Evolutionary conservation across 1,140 invertebrate species (phyloP).

Genomic region (Apocrypta bakeri): DNA sequence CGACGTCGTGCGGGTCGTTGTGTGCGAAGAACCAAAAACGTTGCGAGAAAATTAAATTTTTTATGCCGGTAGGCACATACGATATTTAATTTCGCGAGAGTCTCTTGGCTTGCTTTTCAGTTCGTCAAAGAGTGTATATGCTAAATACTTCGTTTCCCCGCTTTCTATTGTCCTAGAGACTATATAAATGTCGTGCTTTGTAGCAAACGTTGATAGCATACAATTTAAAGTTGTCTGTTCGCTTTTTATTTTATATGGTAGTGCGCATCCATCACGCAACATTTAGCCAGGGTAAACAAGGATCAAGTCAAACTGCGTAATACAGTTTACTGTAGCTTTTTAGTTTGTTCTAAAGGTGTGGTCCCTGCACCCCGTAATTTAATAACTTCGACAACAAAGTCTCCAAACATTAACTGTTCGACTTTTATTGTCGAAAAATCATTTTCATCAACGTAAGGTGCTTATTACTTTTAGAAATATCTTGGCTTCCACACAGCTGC

Average conservation of each 20-base stretch:
- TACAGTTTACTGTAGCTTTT: background rate
- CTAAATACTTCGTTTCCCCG: background rate
- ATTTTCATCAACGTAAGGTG: too few relatives aligned
- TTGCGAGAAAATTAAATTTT: constrained; percentile 20
- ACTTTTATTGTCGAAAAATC: too few relatives aligned
- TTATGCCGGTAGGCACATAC: background rate
- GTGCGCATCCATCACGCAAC: background rate
- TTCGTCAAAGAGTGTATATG: background rate
- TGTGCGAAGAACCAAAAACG: background rate
- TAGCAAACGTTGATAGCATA: background rate
- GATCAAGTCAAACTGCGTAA: too few relatives aligned
- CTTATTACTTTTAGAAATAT: too few relatives aligned
- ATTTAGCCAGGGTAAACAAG: background rate
- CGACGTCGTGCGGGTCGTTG: background rate
- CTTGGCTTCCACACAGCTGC: too few relatives aligned
- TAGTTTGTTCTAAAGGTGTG: background rate
- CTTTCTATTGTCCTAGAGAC: background rate
- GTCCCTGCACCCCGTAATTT: background rate
- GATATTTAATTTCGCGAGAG: constrained; percentile 3
- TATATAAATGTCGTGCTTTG: background rate
- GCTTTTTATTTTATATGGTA: background rate
- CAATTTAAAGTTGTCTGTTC: background rate
- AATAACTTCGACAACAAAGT: too few relatives aligned
- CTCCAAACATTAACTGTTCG: too few relatives aligned
- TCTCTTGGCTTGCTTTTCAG: background rate